phyloP scores from a whole-genome alignment of 2,888 invertebrate species.

The Drosophila nigricruria region DNA sequence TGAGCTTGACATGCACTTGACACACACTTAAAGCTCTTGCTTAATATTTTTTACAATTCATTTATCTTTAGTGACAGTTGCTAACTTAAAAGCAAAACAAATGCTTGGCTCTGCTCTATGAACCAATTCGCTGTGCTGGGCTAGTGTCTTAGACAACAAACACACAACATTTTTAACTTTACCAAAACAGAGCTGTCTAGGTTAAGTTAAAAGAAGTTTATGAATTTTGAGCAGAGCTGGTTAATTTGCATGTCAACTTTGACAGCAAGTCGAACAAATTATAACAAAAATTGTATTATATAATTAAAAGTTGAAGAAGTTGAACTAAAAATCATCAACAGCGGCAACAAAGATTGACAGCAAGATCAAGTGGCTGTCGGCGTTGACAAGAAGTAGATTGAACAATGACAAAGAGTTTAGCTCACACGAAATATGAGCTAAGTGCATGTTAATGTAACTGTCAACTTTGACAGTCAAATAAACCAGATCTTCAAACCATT shows the following conservation, averaged over 20 bases:
- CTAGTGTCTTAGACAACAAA: not conserved
- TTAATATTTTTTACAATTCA: not conserved
- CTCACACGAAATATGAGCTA: not conserved
- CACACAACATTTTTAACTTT: not conserved
- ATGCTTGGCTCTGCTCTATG: not conserved
- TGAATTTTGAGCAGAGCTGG: not conserved
- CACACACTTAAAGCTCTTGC: not conserved
- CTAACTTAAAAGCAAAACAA: not conserved
- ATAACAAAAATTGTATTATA: not conserved
- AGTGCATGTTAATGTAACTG: not conserved
- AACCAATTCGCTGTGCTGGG: not conserved
- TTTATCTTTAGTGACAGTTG: not conserved
- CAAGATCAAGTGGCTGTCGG: conserved; percentile 6
- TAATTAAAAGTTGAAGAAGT: not conserved
- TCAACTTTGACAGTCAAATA: not conserved
- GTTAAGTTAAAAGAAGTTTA: not conserved
- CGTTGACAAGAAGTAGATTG: conserved; percentile 3
- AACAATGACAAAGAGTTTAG: not conserved
- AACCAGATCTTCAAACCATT: not conserved
- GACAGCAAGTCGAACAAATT: not conserved
- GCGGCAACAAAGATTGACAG: not conserved
- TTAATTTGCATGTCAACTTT: not conserved
- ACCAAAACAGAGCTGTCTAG: no score
- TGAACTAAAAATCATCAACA: not conserved
- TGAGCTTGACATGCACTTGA: not conserved